phyloP scores from a whole-genome alignment of 1,140 invertebrate species.

The Coptotermes formosanus region DNA sequence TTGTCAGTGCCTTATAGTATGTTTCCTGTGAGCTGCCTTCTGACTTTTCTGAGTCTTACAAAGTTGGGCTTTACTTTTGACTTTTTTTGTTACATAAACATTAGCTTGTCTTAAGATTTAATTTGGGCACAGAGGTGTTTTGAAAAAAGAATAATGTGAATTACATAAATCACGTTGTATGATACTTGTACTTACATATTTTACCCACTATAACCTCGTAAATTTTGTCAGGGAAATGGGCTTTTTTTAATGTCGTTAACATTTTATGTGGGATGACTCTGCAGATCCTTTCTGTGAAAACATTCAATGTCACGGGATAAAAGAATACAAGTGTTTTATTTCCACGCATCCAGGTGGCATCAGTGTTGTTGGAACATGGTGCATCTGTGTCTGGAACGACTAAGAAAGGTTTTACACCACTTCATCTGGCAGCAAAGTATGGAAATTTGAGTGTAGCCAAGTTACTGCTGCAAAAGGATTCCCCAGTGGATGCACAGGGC shows the following conservation, averaged over 20 bases:
- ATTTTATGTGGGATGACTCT: constrained; percentile 45
- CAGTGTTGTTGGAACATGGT: constrained; percentile 88
- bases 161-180: too few relatives aligned
- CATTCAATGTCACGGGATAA: constrained; percentile 40
- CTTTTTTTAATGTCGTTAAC: constrained; percentile 37
- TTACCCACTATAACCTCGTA: too few relatives aligned
- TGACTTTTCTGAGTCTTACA: too few relatives aligned
- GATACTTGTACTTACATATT: too few relatives aligned
- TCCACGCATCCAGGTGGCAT: constrained; percentile 64
- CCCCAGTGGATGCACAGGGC: constrained; percentile 90
- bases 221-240: too few relatives aligned
- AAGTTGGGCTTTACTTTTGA: too few relatives aligned
- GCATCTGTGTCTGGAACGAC: constrained; percentile 88
- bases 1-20: too few relatives aligned
- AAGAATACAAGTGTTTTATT: neutral
- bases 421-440: constrained; percentile 97
- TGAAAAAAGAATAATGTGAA: too few relatives aligned
- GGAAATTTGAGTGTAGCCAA: constrained; percentile 91
- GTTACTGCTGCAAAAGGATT: constrained; percentile 82
- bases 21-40: too few relatives aligned
- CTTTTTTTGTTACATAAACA: too few relatives aligned
- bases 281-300: constrained; percentile 53
- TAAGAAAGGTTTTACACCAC: constrained; percentile 96
- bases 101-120: too few relatives aligned
- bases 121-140: too few relatives aligned